phyloP scores from a whole-genome alignment of 2,888 invertebrate species.

The Melanostoma mellinum region DNA sequence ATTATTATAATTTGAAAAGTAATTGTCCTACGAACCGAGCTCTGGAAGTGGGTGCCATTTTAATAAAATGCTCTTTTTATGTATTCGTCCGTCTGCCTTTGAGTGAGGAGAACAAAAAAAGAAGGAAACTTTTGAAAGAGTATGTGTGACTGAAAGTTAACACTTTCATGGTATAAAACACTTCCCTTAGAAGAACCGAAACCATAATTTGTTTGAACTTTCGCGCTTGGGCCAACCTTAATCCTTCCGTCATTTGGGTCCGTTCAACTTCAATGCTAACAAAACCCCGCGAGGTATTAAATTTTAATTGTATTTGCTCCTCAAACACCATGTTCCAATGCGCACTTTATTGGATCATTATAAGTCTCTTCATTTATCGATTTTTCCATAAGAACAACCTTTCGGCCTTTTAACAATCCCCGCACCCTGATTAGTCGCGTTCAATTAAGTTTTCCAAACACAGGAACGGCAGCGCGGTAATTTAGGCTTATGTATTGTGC shows the following conservation, averaged over 20 bases:
- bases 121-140: too few species aligned
- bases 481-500: constrained; percentile 9
- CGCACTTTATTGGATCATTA: neutral
- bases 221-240: too few species aligned
- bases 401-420: neutral
- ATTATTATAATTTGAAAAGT: neutral
- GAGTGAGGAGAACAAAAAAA: too few species aligned
- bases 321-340: neutral
- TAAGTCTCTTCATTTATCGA: neutral
- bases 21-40: neutral
- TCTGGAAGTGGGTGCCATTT: neutral
- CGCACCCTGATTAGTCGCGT: constrained; percentile 9
- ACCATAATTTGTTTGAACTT: too few species aligned
- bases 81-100: too few species aligned
- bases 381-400: neutral
- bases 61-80: neutral
- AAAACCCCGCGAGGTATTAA: neutral
- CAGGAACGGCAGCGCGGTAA: constrained; percentile 13
- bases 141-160: too few species aligned
- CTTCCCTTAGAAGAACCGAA: too few species aligned
- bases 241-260: too few species aligned
- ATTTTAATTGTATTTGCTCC: neutral
- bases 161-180: too few species aligned
- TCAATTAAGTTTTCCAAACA: constrained; percentile 29
- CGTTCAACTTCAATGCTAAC: too few species aligned